These are phyloP conservation scores for Thysanoteuthis rhombus DNA, from an alignment of 2,888 invertebrate species.

Conservation along the genomic window DNA sequence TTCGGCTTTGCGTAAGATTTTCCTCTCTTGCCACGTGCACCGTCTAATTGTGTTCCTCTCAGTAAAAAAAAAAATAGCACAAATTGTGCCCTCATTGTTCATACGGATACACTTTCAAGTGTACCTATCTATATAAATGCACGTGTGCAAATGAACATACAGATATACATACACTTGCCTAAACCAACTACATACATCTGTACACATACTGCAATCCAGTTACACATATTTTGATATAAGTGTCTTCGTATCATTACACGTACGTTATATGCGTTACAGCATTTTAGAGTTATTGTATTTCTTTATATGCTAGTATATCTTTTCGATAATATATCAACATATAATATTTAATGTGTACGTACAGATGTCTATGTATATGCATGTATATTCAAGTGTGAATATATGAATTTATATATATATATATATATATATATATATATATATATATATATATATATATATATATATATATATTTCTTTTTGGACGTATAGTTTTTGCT, in stretches of 20 bases:
- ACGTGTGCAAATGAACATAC: not conserved
- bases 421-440: not conserved
- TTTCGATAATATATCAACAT: too few relatives aligned
- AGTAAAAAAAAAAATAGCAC: not conserved
- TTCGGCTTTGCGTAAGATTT: not conserved
- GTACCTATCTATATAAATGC: not conserved
- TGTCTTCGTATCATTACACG: too few relatives aligned
- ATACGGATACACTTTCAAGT: not conserved
- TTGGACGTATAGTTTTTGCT: too few relatives aligned
- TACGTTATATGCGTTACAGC: too few relatives aligned
- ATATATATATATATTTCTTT: not conserved
- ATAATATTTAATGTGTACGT: too few relatives aligned
- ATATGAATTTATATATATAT: too few relatives aligned
- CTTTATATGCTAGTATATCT: too few relatives aligned
- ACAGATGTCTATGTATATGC: not conserved
- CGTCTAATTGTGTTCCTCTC: not conserved
- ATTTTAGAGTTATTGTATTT: too few relatives aligned
- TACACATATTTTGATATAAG: too few relatives aligned
- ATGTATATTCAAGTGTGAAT: not conserved
- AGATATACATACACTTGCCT: not conserved
- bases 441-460: not conserved
- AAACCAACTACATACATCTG: not conserved
- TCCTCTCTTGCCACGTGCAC: not conserved
- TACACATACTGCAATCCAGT: too few relatives aligned
- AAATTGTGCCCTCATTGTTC: not conserved